Conservation (phyloP, 2,888 invertebrate genomes). For the Cancer borealis region DNA sequence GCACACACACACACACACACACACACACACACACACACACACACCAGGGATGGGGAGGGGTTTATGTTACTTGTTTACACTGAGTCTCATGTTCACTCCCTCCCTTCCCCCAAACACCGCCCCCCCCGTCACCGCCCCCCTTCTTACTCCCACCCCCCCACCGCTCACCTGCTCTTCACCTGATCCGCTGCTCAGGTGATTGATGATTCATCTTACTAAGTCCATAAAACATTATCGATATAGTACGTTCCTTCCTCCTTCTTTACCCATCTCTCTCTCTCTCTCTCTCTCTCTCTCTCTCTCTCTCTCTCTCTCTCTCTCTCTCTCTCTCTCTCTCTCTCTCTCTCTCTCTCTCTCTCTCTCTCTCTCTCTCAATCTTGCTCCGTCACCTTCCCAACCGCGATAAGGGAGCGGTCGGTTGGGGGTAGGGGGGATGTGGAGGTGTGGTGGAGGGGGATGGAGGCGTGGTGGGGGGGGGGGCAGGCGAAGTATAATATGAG, state of each 20-base stretch:
- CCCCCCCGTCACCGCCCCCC: too few species aligned
- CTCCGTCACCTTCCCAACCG: background rate
- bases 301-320: constrained; percentile 40
- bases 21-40: background rate
- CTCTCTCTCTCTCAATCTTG: background rate
- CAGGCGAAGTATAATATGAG: background rate
- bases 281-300: background rate
- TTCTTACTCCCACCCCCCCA: too few species aligned
- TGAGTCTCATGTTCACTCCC: too few species aligned
- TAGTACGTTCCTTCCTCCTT: background rate
- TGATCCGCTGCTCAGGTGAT: too few species aligned
- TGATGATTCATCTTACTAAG: too few species aligned
- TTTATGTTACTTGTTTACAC: too few species aligned
- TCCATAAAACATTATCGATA: background rate
- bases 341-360: constrained; percentile 16
- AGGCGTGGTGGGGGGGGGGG: background rate
- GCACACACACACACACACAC: background rate
- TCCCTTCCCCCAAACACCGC: too few species aligned
- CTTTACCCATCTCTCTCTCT: background rate
- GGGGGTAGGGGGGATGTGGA: too few species aligned
- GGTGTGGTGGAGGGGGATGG: too few species aligned
- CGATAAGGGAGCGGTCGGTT: background rate
- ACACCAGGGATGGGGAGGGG: background rate
- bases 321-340: background rate
- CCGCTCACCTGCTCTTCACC: too few species aligned